Conservation (phyloP, 2,888 invertebrate species). For the Hofmannophila pseudospretella region DNA sequence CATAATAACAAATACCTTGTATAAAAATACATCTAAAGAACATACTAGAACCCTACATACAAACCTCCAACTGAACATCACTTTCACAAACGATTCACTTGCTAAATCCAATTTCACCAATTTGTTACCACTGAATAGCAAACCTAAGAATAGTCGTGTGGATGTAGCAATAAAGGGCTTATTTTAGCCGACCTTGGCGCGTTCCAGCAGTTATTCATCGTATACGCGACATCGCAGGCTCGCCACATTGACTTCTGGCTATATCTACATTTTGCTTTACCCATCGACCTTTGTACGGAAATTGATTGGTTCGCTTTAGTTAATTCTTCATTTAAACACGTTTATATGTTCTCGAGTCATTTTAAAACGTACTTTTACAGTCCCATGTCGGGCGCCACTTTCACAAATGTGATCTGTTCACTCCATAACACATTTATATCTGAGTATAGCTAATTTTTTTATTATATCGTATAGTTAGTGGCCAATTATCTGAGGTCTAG, state of each 20-base stretch:
- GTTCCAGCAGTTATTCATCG: constrained; percentile 41
- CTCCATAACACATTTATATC: too few species aligned
- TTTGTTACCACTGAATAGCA: constrained; percentile 10
- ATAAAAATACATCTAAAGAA: background rate
- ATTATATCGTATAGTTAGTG: too few species aligned
- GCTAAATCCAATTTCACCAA: constrained; percentile 11
- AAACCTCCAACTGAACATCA: background rate
- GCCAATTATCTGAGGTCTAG: too few species aligned
- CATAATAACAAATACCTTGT: too few species aligned
- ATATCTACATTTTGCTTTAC: constrained; percentile 11
- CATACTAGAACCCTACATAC: background rate
- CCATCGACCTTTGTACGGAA: constrained; percentile 17
- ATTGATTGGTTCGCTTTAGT: constrained; percentile 18
- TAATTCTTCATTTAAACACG: constrained; percentile 10
- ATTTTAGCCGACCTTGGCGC: constrained; percentile 48
- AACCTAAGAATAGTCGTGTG: constrained; percentile 33
- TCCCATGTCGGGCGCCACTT: background rate
- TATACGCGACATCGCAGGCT: constrained; percentile 48
- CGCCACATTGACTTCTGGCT: constrained; percentile 17
- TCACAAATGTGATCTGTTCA: too few species aligned
- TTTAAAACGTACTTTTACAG: background rate
- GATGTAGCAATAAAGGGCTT: constrained; percentile 34
- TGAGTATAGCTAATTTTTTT: too few species aligned
- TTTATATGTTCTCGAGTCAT: too few species aligned
- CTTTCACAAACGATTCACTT: background rate